phyloP scores from a whole-genome alignment of 2,888 invertebrate species.

The Rhamphomyia laevipes region DNA sequence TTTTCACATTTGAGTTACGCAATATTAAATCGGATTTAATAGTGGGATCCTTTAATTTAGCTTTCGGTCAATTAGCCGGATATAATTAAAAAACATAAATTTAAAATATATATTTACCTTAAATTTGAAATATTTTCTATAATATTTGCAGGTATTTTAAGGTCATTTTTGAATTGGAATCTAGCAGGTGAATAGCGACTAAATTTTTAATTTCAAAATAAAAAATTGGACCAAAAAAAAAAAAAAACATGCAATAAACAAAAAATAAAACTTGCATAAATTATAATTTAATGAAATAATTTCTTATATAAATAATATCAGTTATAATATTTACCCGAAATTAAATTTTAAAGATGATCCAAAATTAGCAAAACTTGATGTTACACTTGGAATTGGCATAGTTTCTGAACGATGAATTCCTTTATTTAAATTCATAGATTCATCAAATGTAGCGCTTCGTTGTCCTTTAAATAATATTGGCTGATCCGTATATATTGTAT shows the following conservation, averaged over 20 bases:
- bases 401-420: slow-evolving; percentile 60
- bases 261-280: slow-evolving; percentile 6
- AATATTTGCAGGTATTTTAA: slow-evolving; percentile 65
- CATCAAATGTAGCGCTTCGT: slow-evolving; percentile 47
- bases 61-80: too few relatives aligned
- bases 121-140: slow-evolving; percentile 63
- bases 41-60: too few relatives aligned
- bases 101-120: slow-evolving; percentile 57
- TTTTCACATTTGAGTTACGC: too few relatives aligned
- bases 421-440: slow-evolving; percentile 38
- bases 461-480: slow-evolving; percentile 54
- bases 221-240: not conserved
- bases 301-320: not conserved
- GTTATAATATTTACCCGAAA: slow-evolving; percentile 50
- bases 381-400: slow-evolving; percentile 58
- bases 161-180: slow-evolving; percentile 71
- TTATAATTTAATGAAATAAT: not conserved
- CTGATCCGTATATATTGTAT: slow-evolving; percentile 46
- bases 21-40: too few relatives aligned
- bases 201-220: slow-evolving; percentile 22
- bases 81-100: too few relatives aligned
- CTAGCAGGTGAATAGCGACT: slow-evolving; percentile 78
- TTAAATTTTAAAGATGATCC: slow-evolving; percentile 74
- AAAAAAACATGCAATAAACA: slow-evolving; percentile 3
- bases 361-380: slow-evolving; percentile 65